Evolutionary conservation across 2,113 vertebrate species (phyloP), one percentile per base, ranked within the genome.

Genomic region (Lagopus leucura): DNA sequence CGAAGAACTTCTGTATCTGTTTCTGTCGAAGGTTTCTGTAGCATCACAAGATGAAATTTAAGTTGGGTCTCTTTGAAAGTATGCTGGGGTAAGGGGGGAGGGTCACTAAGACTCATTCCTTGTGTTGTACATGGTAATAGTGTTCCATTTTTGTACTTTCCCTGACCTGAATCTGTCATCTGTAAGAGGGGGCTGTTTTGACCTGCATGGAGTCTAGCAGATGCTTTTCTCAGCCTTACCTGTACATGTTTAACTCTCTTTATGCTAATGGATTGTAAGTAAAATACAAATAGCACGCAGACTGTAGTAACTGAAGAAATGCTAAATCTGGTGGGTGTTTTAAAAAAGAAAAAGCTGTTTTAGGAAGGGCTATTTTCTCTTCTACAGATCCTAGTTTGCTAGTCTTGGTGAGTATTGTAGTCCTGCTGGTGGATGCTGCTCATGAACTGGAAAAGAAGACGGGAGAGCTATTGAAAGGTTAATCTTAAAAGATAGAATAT

Each of bases 111-210:
- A 6, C 14, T n/a, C 61, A 15, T 38, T 90, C 83, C 45, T 30
- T 7, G 12, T 82, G 15, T 73, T 73, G 38, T 34, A 43, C 1
- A 1, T 73, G 78, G 76, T 75, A 69, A 3, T 52, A 86, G 30
- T 36, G 52, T 91, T 55, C 92, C 85, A 76, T 80, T 97, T 96
- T 91, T 90, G 87, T 47, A 61, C 43, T 81, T 79, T 47, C 48
- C n/a, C 32, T 77, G 94, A 58, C 93, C 92, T 69, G 60, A 95
- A 95, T 95, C 92, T 95, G 86, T 97, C 93, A 94, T 75, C 69
- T 90, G 6, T 54, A 64, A 50, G 48, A 32, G 65, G 66, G 82
- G 40, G 7, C 61, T 84, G 52, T 32, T 80, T 54, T 38, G 66
- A 88, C 77, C 82, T 55, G 11, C 27, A 20, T 17, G 13, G 43